Evolutionary conservation across 2,888 invertebrate genomes (phyloP).

Genomic region (Aleiodes alternator): DNA sequence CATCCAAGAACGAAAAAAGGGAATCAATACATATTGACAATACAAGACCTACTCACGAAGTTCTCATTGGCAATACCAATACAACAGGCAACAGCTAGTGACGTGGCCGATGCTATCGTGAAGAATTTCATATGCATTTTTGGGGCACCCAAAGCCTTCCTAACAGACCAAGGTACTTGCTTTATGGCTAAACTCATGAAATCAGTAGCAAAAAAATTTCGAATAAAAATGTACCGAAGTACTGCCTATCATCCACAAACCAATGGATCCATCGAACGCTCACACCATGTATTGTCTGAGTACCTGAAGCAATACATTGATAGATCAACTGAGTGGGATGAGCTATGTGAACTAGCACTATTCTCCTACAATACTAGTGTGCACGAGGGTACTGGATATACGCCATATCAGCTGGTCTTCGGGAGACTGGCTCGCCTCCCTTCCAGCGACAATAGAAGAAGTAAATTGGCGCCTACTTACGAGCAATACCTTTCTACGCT

Average conservation of each 20-base stretch:
- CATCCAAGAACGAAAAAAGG: neutral
- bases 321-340: conserved; percentile 41
- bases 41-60: conserved; percentile 42
- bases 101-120: conserved; percentile 34
- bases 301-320: conserved; percentile 50
- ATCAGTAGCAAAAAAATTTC: conserved; percentile 34
- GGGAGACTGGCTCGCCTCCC: neutral
- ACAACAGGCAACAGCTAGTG: neutral
- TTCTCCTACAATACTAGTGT: neutral
- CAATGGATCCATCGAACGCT: conserved; percentile 49
- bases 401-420: neutral
- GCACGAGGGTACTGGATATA: neutral
- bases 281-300: conserved; percentile 50
- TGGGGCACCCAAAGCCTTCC: conserved; percentile 31
- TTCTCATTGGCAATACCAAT: conserved; percentile 42
- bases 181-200: conserved; percentile 42
- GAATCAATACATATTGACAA: conserved; percentile 32
- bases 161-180: conserved; percentile 44
- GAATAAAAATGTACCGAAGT: conserved; percentile 33
- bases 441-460: neutral
- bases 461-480: conserved; percentile 30
- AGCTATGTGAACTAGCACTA: conserved; percentile 41
- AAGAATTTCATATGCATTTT: conserved; percentile 33
- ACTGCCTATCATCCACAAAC: conserved; percentile 46
- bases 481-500: conserved; percentile 22